Evolutionary conservation across 2,888 invertebrate genomes (phyloP), one percentile per base, ranked within the genome.

Genomic region (Itoplectis maculator): DNA sequence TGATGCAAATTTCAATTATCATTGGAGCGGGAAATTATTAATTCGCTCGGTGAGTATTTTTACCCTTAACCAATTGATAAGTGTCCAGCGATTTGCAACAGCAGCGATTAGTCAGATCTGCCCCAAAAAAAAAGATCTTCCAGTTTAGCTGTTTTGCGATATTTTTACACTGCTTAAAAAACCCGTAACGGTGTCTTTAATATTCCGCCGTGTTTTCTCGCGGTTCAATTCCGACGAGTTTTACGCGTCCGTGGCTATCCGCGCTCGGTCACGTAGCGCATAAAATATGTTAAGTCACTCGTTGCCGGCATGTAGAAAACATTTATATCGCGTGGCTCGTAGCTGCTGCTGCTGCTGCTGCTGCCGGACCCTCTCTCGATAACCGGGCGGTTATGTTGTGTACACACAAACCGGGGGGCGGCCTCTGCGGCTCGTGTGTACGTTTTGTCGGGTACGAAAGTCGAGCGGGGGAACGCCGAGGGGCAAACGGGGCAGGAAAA

Each of bases 401-500:
- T 70, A 68, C 49, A 72, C 29, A 35, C 49, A n/a, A n/a, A n/a
- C n/a, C n/a, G n/a, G n/a, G n/a, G n/a, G n/a, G n/a, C n/a, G n/a
- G n/a, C n/a, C n/a, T n/a, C n/a, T n/a, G 20, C n/a, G 29, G 29
- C 29, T 4, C 13, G 15, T 3, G 37, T 75, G 69, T 69, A 70
- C 40, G 45, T 79, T 56, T 45, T 18, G 47, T 59, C 29, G 7
- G 40, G 76, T 56, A 59, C 42, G 68, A 63, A 47, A 79, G 65
- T 66, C 40, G 29, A 59, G 47, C 35, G 70, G 63, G 70, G 63
- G 61, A 63, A 54, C 29, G 29, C 40, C 35, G 79, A 20, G 75
- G 73, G 61, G n/a, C n/a, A n/a, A 73, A 63, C 54, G 69, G n/a
- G n/a, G 66, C 29, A 63, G 82, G 54, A 72, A 80, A n/a, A 61